A percentile compares a stretch with the other conserved stretches of the same genome.
Conservation (phyloP, 2,113 vertebrate species). For the Vireo altiloquus region DNA sequence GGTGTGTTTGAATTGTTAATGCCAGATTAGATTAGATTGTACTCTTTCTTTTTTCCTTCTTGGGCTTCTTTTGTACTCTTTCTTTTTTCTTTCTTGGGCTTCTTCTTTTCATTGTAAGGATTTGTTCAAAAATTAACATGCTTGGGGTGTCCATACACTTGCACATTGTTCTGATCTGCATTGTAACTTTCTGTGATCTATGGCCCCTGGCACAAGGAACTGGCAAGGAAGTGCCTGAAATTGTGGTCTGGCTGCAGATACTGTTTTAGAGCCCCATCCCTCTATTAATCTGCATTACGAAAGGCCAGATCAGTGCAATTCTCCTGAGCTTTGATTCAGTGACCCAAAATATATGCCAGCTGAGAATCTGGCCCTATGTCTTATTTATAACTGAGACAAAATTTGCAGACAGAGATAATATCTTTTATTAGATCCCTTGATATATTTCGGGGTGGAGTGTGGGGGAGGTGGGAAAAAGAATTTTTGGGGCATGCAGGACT, state of each 20-base stretch:
- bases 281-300: neutral
- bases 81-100: neutral
- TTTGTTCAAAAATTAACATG: neutral
- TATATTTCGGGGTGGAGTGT: neutral
- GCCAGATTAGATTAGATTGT: neutral
- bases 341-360: neutral
- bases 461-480: neutral
- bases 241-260: neutral
- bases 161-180: neutral
- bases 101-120: neutral
- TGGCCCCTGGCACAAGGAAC: neutral
- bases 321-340: neutral
- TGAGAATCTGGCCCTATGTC: neutral
- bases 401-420: neutral
- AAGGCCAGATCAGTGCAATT: neutral
- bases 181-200: neutral
- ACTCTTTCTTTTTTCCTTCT: neutral
- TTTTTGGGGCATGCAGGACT: neutral
- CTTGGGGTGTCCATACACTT: neutral
- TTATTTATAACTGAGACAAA: neutral
- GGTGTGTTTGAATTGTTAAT: neutral
- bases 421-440: neutral
- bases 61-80: neutral
- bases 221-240: neutral
- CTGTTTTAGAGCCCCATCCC: neutral